Conservation (phyloP, 2,113 vertebrate genomes). For the Desmodus rotundus region DNA sequence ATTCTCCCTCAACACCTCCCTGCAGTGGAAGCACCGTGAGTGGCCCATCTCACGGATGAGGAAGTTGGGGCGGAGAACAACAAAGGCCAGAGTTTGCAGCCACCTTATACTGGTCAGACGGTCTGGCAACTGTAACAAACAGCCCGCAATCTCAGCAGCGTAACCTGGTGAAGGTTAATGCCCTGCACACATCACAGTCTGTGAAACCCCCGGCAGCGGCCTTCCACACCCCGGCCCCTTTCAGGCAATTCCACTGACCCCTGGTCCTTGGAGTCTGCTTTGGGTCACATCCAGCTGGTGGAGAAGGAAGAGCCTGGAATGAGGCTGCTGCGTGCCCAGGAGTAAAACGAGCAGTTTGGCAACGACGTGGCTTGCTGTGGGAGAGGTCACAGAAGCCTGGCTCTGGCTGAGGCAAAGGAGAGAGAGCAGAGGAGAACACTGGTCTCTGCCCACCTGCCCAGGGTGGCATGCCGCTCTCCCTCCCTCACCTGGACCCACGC, state of each 20-base stretch:
- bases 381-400: background rate
- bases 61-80: background rate
- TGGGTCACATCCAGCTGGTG: fast-evolving
- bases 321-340: background rate
- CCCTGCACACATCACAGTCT: background rate
- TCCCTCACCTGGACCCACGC: no score
- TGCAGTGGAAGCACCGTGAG: background rate
- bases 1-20: background rate
- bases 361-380: fast-evolving
- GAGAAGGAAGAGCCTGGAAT: background rate
- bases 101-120: background rate
- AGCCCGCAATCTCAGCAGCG: background rate
- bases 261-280: background rate
- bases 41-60: background rate
- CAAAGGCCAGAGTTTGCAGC: background rate
- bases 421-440: background rate
- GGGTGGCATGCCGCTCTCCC: fast-evolving
- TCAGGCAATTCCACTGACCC: background rate
- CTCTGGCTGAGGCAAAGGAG: no score
- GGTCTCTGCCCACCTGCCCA: no score
- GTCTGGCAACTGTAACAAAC: background rate
- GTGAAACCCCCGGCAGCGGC: background rate
- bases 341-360: background rate
- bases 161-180: background rate
- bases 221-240: no score